Evolutionary conservation across 1,140 invertebrate species (phyloP).

Genomic region (Drosophila cardini): DNA sequence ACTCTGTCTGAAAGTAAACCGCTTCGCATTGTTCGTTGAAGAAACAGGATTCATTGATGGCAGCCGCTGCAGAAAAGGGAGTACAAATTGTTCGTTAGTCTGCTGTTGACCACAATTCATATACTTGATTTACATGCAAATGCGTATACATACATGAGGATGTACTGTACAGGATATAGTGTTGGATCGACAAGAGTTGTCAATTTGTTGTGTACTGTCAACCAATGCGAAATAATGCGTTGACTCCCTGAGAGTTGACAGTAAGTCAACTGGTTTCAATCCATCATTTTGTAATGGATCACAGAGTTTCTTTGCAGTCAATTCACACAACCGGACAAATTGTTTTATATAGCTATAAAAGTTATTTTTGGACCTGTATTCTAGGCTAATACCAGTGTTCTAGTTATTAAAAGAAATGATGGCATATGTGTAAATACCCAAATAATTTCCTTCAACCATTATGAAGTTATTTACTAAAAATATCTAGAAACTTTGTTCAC

Average conservation of each 20-base stretch:
- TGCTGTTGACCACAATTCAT: conserved; percentile 35
- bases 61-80: conserved; percentile 86
- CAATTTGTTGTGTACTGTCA: no score
- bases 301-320: no score
- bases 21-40: conserved; percentile 93
- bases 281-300: no score
- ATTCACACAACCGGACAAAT: conserved; percentile 62
- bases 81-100: conserved; percentile 12
- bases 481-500: no score
- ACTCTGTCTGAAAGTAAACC: conserved; percentile 89
- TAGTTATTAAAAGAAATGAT: conserved; percentile 23
- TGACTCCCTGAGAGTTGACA: no score
- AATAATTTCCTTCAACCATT: conserved; percentile 27
- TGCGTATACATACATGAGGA: background rate
- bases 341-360: conserved; percentile 41
- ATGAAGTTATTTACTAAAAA: no score
- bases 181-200: no score
- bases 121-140: conserved; percentile 4
- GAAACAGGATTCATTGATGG: conserved; percentile 91
- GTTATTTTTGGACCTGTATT: background rate
- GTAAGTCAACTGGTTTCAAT: no score
- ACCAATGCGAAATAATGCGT: no score
- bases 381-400: background rate
- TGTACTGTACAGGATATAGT: no score
- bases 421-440: conserved; percentile 38